A percentile compares a stretch with the other conserved stretches of the same genome.
Evolutionary conservation across 2,797 vertebrate genomes (phyloP).

Genomic region (Gymnoscopelus braueri): DNA sequence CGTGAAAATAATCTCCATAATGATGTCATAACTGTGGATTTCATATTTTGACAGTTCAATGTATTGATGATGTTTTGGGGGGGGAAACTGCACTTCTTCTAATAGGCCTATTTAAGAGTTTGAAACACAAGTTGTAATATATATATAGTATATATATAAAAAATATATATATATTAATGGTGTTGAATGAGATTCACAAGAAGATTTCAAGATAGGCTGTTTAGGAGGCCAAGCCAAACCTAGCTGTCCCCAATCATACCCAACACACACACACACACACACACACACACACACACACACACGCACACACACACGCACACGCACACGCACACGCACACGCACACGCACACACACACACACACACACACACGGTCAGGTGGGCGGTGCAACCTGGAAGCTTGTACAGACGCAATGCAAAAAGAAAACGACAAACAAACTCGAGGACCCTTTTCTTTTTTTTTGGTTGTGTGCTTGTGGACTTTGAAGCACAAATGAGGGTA

Average conservation of each 20-base stretch:
- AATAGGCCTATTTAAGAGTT: constrained; percentile 57
- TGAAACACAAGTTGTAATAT: constrained; percentile 62
- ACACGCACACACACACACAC: background rate
- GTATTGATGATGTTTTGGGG: constrained; percentile 31
- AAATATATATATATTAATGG: constrained; percentile 45
- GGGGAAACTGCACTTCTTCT: constrained; percentile 63
- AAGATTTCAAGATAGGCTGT: constrained; percentile 2
- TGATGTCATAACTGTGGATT: constrained; percentile 44
- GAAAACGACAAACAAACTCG: constrained; percentile 14
- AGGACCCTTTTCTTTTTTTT: constrained; percentile 18
- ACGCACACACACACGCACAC: background rate
- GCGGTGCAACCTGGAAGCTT: constrained; percentile 14
- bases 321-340: background rate
- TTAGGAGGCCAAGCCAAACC: background rate
- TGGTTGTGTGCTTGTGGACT: background rate
- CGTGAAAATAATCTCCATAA: background rate
- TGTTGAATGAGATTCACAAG: constrained; percentile 57
- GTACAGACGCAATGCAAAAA: constrained; percentile 28
- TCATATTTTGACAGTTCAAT: constrained; percentile 53
- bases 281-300: constrained; percentile 1
- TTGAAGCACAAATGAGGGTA: constrained; percentile 14
- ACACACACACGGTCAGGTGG: constrained; percentile 20
- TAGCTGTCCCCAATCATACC: background rate
- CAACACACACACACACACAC: background rate
- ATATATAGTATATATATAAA: constrained; percentile 23